Evolutionary conservation across 2,797 vertebrate species (phyloP).

Genomic region (Scomberomorus guttatus): DNA sequence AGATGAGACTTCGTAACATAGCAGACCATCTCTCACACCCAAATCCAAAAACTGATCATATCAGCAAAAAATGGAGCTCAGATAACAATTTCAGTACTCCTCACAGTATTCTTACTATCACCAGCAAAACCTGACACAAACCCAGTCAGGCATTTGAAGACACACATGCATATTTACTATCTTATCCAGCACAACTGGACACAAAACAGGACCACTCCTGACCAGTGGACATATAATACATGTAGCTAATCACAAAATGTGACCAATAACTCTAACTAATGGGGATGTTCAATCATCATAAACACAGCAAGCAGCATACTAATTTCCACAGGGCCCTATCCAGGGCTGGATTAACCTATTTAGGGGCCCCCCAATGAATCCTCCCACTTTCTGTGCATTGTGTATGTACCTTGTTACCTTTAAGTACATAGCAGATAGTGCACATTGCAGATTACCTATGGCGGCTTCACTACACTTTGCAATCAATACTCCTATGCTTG

Average conservation of each 20-base stretch:
- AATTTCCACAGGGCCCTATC: background rate
- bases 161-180: background rate
- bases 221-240: background rate
- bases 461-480: background rate
- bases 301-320: background rate
- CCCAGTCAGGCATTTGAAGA: background rate
- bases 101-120: background rate
- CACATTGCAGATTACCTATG: too few relatives aligned
- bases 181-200: background rate
- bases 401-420: too few relatives aligned
- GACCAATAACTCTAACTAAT: background rate
- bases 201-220: background rate
- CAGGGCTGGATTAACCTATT: background rate
- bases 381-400: too few relatives aligned
- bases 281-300: background rate
- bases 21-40: background rate
- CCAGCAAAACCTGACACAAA: constrained; percentile 2
- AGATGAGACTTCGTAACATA: background rate
- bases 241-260: background rate
- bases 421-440: too few relatives aligned
- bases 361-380: too few relatives aligned
- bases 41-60: background rate
- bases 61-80: background rate
- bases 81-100: background rate
- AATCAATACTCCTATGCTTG: background rate